A percentile compares a stretch with the other conserved stretches of the same genome.
Evolutionary conservation across 2,888 invertebrate genomes (phyloP).

Genomic region (Phalera bucephala): DNA sequence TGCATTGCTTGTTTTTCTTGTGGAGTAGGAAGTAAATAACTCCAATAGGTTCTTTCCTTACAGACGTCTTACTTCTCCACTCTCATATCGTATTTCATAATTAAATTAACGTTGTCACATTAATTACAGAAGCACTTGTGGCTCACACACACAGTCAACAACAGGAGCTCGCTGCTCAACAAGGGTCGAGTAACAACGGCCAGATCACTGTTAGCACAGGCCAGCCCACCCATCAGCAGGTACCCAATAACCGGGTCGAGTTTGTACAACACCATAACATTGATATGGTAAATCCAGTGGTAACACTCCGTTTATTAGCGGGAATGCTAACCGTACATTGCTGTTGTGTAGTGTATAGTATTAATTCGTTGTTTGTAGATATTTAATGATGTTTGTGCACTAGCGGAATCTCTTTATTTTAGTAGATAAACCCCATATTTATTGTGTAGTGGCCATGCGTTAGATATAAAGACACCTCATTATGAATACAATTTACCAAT

Average conservation of each 20-base stretch:
- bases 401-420: neutral
- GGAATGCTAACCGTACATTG: constrained; percentile 60
- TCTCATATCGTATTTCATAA: too few species aligned
- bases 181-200: constrained; percentile 39
- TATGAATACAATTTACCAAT: too few species aligned
- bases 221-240: constrained; percentile 74
- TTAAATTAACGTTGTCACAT: constrained; percentile 2
- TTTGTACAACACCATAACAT: constrained; percentile 82
- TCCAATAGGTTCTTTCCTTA: too few species aligned
- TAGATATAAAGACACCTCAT: too few species aligned
- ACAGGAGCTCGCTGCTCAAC: constrained; percentile 66
- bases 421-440: too few species aligned
- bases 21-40: too few species aligned
- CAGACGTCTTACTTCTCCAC: too few species aligned
- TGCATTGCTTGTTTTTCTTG: too few species aligned
- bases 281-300: constrained; percentile 80
- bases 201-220: constrained; percentile 65
- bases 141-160: constrained; percentile 77
- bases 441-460: too few species aligned
- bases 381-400: neutral
- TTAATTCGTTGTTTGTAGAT: constrained; percentile 15
- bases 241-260: constrained; percentile 81
- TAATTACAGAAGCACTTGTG: constrained; percentile 65
- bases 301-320: constrained; percentile 66
- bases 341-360: constrained; percentile 47